Base-by-base conservation (phyloP, 2,797 vertebrate genomes). In the Anabacerthia variegaticeps region DNA sequence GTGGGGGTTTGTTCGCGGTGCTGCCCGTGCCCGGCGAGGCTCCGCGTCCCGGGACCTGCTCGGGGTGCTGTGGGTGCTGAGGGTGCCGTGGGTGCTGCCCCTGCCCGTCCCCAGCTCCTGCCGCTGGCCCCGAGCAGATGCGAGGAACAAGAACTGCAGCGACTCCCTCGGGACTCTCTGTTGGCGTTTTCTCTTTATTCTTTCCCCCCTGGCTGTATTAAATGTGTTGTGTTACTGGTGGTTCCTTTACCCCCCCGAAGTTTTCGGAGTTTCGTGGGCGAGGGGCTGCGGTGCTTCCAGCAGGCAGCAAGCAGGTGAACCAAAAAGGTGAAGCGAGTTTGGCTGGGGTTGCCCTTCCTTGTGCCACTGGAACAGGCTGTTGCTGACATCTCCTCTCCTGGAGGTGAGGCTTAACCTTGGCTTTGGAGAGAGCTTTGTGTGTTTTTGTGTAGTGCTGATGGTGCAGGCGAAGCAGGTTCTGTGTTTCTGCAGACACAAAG, bases 181-280 rank as follows among this genome's bases (percentile, higher is more conserved):
- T 37, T 82, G 23, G 14, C 12, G 0, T 48, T 67, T 43, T 54
- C 10, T 32, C 32, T 34, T 23, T 13, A 9, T 27, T 49, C 21
- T 4, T 14, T 9, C 23, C 0, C 4, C 22, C 6, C 3, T 74
- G 39, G 10, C 9, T 0, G 0, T 19, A 5, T 36, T 24, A 28
- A 63, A n/a, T 52, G 4, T 7, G 6, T 17, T 11, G 0, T 4
- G 7, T 56, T 34, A 1, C 34, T 36, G 2, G 21, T 66, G 1
- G 5, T 6, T 34, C 37, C 59, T 24, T 48, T 22, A 1, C 10
- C 8, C 62, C 9, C 15, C 22, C 7, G 0, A 61, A 91, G 55
- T 2, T 69, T 10, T 24, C 30, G n/a, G 51, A 82, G 52, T 23
- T 41, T 12, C 21, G 19, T 61, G 76, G 37, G 8, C 22, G 26